Base-by-base conservation (phyloP, 2,888 invertebrate genomes). In the Caenorhabditis sulstoni region DNA sequence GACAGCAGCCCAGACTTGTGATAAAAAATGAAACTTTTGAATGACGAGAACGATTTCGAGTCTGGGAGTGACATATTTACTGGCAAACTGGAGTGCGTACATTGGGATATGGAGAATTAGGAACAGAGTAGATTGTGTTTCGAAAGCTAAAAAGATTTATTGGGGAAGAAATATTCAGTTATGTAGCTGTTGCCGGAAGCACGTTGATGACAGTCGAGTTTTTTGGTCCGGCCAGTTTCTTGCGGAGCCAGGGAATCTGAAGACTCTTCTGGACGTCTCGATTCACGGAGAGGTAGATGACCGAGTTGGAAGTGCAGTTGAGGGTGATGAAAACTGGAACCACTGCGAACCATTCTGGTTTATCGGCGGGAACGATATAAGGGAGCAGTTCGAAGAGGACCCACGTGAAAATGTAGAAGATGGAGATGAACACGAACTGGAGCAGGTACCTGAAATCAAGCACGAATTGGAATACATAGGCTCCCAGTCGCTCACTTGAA, bases 321-420 rank as follows among this genome's bases (percentile, higher is more conserved):
- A 81, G 23, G 9, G 67, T 50, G 4, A 79, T 66, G 12, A 71
- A 57, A 0, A 81, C 16, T 3, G 79, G 49, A 18, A 82, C 58
- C 12, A 81, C 37, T 1, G 62, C 44, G 37, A 50, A 82, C 70
- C 74, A 77, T 23, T 61, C 49, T 1, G 65, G 45, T 50, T 68
- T 35, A 9, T 78, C 71, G 22, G 52, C 53, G 7, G 77, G 76
- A 9, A 82, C 77, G 7, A 76, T 59, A 12, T 62, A 14, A 0
- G 82, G 82, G 22, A 82, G 78, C 14, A 76, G 23, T 7, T 79
- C 59, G 50, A 82, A 82, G 45, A 68, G 65, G 11, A 76, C 61
- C 82, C 82, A 82, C 3, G 80, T 50, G 22, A 75, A 64, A 1
- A 71, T 57, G 52, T 82, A 82, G 47, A 82, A 80, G 0, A 74